Evolutionary conservation across 2,113 vertebrate species (phyloP).

Genomic region (Ranitomeya variabilis): DNA sequence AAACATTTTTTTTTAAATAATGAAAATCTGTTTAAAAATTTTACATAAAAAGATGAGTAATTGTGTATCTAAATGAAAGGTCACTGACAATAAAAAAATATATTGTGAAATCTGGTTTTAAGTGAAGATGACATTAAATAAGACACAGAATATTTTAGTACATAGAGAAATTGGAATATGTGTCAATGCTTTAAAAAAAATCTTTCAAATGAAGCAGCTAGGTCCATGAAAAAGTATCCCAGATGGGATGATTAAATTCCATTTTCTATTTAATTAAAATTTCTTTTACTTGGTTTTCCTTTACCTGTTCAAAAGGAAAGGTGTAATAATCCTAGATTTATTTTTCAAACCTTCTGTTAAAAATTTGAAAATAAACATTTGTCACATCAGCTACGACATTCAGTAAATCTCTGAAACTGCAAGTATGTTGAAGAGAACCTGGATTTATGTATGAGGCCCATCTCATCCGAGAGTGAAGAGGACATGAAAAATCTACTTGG

Average conservation of each 20-base stretch:
- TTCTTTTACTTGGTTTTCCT: not conserved
- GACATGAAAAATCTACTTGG: not conserved
- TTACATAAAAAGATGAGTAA: not conserved
- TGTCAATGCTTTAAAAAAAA: not conserved
- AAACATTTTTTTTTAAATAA: too few relatives aligned
- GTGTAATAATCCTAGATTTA: not conserved
- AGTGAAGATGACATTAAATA: not conserved
- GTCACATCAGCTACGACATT: not conserved
- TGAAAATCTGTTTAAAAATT: not conserved
- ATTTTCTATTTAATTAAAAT: conserved; percentile 5
- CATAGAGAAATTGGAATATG: not conserved
- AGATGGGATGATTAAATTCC: conserved; percentile 1
- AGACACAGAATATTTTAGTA: not conserved
- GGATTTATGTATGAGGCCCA: not conserved
- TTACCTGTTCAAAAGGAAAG: not conserved
- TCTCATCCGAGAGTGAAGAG: not conserved
- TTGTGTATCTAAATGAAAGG: not conserved
- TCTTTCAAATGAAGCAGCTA: not conserved
- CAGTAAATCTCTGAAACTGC: not conserved
- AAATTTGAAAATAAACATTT: conserved; percentile 1
- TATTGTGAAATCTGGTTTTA: not conserved
- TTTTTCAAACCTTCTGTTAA: not conserved
- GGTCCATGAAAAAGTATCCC: not conserved
- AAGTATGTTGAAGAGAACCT: not conserved
- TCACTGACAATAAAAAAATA: not conserved